These are phyloP conservation scores for Melanotaenia pygmaea DNA, from an alignment of 2,797 vertebrate genomes.

Conservation along the genomic window DNA sequence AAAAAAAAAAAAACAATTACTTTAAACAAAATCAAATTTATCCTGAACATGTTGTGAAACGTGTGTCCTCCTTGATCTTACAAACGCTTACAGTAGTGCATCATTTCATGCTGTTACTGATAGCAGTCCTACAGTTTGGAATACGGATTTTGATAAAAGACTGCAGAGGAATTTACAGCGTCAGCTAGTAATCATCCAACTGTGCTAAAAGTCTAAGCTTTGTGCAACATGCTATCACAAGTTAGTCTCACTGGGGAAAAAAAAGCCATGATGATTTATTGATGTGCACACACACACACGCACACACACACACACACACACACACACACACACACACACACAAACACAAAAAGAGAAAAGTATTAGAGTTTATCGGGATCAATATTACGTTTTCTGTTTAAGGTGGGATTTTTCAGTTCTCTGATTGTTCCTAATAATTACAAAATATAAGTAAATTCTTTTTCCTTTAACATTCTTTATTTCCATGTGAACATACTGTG, in stretches of 20 bases:
- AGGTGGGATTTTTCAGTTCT: too few species aligned
- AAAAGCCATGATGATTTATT: too few species aligned
- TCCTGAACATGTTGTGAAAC: background rate
- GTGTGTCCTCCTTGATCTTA: background rate
- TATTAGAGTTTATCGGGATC: too few species aligned
- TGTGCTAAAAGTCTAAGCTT: background rate
- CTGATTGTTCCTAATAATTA: background rate
- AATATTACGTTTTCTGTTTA: too few species aligned
- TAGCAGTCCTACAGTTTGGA: background rate
- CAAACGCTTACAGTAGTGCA: background rate
- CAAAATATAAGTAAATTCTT: too few species aligned
- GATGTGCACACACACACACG: too few species aligned
- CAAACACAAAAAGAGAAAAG: too few species aligned
- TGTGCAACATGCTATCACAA: background rate
- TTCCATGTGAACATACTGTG: background rate
- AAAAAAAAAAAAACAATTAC: background rate
- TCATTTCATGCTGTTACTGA: background rate
- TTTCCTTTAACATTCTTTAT: too few species aligned
- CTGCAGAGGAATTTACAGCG: background rate
- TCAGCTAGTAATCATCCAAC: background rate
- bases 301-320: too few species aligned
- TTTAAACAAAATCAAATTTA: background rate
- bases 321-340: too few species aligned
- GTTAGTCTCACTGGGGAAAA: too few species aligned
- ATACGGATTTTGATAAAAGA: fast-evolving